Conservation (phyloP, 2,888 invertebrate genomes). For the Apamea monoglypha region DNA sequence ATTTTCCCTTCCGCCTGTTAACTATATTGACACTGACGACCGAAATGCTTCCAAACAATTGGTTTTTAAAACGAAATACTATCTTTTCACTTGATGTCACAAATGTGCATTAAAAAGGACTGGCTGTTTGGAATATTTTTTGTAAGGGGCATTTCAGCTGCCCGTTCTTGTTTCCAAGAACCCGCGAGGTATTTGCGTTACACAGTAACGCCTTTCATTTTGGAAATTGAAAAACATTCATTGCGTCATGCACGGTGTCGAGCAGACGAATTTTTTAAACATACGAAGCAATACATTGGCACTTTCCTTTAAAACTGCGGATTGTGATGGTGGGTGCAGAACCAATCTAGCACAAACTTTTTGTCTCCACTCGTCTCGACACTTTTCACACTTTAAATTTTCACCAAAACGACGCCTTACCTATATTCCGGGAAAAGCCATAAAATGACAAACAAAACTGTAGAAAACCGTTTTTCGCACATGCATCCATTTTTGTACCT, state of each 20-base stretch:
- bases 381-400: conserved; percentile 10
- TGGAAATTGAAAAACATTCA: neutral
- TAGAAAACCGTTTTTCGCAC: conserved; percentile 46
- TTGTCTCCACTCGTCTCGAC: neutral
- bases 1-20: conserved; percentile 43
- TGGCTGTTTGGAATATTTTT: neutral
- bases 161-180: neutral
- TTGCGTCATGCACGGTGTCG: neutral
- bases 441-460: conserved; percentile 50
- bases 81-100: conserved; percentile 24
- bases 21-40: conserved; percentile 23
- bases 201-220: neutral
- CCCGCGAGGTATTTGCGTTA: neutral
- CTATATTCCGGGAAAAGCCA: conserved; percentile 3
- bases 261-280: neutral
- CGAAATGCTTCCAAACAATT: conserved; percentile 22
- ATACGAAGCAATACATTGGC: no score
- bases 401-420: conserved; percentile 17
- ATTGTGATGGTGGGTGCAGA: neutral
- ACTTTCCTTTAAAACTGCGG: neutral
- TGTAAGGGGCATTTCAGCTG: no score
- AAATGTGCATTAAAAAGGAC: conserved; percentile 5
- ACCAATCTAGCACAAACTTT: neutral
- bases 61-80: conserved; percentile 15
- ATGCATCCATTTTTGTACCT: conserved; percentile 35